A percentile compares a stretch with the other conserved stretches of the same genome.
These are phyloP conservation scores for Parnassius smintheus DNA, from an alignment of 2,888 invertebrate species.

Conservation along the genomic window DNA sequence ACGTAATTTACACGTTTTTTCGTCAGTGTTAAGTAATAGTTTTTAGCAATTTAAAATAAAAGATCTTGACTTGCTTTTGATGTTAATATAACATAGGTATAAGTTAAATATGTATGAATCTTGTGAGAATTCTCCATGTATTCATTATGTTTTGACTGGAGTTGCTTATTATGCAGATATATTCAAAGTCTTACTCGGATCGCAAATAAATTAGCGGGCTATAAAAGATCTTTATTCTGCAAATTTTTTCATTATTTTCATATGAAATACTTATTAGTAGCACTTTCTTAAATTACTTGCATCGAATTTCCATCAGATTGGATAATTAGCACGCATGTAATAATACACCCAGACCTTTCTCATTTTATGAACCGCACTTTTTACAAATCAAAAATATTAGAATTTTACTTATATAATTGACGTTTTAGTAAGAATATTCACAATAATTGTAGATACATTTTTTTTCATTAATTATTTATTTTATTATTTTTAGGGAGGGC, in stretches of 20 bases:
- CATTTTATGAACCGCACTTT: conserved; percentile 49
- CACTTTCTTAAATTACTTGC: conserved; percentile 63
- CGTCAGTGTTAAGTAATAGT: no score
- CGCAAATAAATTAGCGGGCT: not conserved
- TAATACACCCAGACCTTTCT: conserved; percentile 53
- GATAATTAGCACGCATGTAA: conserved; percentile 64
- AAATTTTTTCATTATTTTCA: conserved; percentile 54
- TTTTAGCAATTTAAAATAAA: no score
- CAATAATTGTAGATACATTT: no score
- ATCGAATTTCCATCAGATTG: conserved; percentile 64
- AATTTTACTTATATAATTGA: no score
- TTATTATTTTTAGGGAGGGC: no score
- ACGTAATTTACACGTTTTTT: no score
- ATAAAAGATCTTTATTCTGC: conserved; percentile 5
- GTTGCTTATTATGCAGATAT: not conserved
- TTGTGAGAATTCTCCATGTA: no score
- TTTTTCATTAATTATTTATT: no score
- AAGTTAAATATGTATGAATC: no score
- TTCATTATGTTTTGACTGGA: conserved; percentile 1
- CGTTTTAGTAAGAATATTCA: no score
- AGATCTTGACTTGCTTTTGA: no score
- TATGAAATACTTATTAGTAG: conserved; percentile 51
- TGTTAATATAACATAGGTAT: no score
- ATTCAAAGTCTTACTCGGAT: not conserved
- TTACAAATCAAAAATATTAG: conserved; percentile 34